A percentile compares a stretch with the other conserved stretches of the same genome.
phyloP scores from a whole-genome alignment of 2,797 vertebrate species.

The Hippocampus kuda region DNA sequence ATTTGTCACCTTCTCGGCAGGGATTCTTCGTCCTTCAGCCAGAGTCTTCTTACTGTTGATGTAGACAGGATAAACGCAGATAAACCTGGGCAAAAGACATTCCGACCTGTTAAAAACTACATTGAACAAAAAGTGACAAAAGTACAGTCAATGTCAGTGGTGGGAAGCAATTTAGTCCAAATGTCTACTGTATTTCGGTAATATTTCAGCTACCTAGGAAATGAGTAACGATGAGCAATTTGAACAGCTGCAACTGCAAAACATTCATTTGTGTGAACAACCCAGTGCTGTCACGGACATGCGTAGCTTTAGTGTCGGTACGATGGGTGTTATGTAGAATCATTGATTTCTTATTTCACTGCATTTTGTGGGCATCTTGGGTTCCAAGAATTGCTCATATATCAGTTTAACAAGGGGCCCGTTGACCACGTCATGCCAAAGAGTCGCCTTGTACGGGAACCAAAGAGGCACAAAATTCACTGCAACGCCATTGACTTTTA shows the following conservation, averaged over 20 bases:
- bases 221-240: too few species aligned
- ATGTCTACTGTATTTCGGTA: too few species aligned
- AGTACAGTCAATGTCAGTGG: background rate
- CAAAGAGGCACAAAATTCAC: background rate
- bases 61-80: slow-evolving; percentile 90
- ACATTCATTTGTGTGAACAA: too few species aligned
- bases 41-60: slow-evolving; percentile 95
- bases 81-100: slow-evolving; percentile 64
- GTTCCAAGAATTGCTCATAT: background rate
- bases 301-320: too few species aligned
- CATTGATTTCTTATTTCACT: background rate
- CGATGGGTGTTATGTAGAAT: background rate
- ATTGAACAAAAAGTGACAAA: background rate
- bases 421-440: slow-evolving; percentile 7
- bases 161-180: background rate
- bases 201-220: too few species aligned
- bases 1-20: slow-evolving; percentile 75
- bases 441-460: background rate
- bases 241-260: too few species aligned
- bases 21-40: slow-evolving; percentile 86
- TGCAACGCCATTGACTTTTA: background rate
- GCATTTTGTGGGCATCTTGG: background rate
- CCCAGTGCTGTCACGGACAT: too few species aligned
- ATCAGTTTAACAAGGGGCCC: background rate
- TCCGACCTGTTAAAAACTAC: background rate